phyloP scores from a whole-genome alignment of 2,113 vertebrate species.

The Eudyptes chrysolophus region DNA sequence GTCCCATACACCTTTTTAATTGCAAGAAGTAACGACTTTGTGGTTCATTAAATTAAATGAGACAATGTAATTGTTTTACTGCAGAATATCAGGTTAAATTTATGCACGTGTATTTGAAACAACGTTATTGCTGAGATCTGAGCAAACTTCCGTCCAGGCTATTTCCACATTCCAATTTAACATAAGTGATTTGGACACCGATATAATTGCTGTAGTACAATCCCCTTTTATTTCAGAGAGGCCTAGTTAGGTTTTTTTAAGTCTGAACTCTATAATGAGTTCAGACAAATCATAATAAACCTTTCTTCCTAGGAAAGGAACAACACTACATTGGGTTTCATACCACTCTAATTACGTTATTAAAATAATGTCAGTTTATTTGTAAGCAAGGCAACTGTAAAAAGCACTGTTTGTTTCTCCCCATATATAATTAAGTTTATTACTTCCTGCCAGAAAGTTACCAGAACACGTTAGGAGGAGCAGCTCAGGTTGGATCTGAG shows the following conservation, averaged over 20 bases:
- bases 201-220: not conserved
- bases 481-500: not conserved
- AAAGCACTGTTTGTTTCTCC: not conserved
- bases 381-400: not conserved
- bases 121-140: rapidly evolving
- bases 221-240: not conserved
- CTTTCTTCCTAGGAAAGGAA: not conserved
- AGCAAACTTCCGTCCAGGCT: not conserved
- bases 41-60: not conserved
- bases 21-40: not conserved
- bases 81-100: not conserved
- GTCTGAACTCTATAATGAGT: not conserved
- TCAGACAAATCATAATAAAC: not conserved
- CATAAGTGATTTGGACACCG: not conserved
- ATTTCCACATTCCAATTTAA: not conserved
- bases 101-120: not conserved
- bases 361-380: not conserved
- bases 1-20: not conserved
- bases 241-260: not conserved
- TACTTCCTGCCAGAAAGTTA: not conserved
- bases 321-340: not conserved
- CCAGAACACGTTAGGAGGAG: not conserved
- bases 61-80: not conserved
- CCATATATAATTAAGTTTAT: not conserved
- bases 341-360: not conserved